Evolutionary conservation across 1,140 invertebrate species (phyloP), one percentile per base, ranked within the genome.

Genomic region (Nylanderia fulva): DNA sequence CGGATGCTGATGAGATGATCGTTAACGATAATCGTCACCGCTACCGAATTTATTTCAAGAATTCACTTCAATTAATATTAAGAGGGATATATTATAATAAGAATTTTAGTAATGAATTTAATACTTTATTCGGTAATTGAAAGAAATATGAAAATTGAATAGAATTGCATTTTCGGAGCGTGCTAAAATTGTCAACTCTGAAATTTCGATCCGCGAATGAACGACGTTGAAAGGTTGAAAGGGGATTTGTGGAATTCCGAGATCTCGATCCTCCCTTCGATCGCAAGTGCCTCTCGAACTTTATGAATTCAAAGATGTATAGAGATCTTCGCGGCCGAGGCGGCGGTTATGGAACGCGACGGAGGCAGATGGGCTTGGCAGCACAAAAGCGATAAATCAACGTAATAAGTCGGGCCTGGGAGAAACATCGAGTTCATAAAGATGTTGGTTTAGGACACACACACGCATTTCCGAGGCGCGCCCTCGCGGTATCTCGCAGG

Each of bases 301-400:
- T 48, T 39, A 60, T 24, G 77, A 76, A 87, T 85, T 63, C 66
- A 36, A 58, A 60, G 69, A 71, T 85, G 86, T 75, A 80, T 69
- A 71, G 52, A 72, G 64, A 80, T 71, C 76, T 21, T 80, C 79
- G 54, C 33, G 68, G 79, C 56, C 45, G 4, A 11, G 45, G 11
- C 63, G 56, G 56, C 13, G 52, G n/a, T 61, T 61, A 45, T 48
- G 42, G 58, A 61, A 80, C 63, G 69, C 68, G 68, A 61, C 72
- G 48, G 29, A 39, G 76, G 66, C 76, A 80, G 77, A 84, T 88
- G 77, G 83, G 74, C 63, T 58, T n/a, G 63, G 80, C 36, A 60
- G 72, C 63, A 85, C 85, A 88, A 90, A 88, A 88, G 77, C 90
- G 87, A 90, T 90, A 90, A 90, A 90, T 90, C 90, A 90, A 90